Percentiles rank a stretch among this genome's conserved stretches.
These are phyloP conservation scores for Halichoerus grypus DNA, from an alignment of 2,113 vertebrate species.

Conservation along the genomic window DNA sequence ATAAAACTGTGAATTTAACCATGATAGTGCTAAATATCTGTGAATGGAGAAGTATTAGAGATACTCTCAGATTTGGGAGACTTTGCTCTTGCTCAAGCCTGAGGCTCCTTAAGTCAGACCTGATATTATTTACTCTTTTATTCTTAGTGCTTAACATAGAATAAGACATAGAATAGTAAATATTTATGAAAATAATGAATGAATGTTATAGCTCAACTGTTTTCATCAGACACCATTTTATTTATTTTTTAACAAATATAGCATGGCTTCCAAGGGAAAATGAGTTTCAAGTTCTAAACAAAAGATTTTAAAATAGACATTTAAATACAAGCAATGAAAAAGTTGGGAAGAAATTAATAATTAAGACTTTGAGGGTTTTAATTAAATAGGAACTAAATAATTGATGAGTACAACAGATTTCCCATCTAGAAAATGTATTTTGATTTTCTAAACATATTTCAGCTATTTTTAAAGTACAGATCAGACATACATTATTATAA, in stretches of 20 bases:
- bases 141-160: background rate
- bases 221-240: background rate
- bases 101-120: background rate
- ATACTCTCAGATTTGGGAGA: background rate
- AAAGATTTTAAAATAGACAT: background rate
- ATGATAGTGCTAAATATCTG: background rate
- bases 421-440: background rate
- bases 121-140: background rate
- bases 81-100: background rate
- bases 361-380: background rate
- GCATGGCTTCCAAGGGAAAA: background rate
- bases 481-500: background rate
- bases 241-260: background rate
- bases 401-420: background rate
- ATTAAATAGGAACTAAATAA: constrained; percentile 4
- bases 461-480: constrained; percentile 25
- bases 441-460: background rate
- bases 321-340: background rate
- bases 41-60: background rate
- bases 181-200: background rate
- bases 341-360: background rate
- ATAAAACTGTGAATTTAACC: background rate
- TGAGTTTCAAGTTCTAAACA: background rate
- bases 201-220: background rate
- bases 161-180: background rate